These are phyloP conservation scores for Eupelmus urozonus DNA, from an alignment of 2,888 invertebrate species.

Conservation along the genomic window DNA sequence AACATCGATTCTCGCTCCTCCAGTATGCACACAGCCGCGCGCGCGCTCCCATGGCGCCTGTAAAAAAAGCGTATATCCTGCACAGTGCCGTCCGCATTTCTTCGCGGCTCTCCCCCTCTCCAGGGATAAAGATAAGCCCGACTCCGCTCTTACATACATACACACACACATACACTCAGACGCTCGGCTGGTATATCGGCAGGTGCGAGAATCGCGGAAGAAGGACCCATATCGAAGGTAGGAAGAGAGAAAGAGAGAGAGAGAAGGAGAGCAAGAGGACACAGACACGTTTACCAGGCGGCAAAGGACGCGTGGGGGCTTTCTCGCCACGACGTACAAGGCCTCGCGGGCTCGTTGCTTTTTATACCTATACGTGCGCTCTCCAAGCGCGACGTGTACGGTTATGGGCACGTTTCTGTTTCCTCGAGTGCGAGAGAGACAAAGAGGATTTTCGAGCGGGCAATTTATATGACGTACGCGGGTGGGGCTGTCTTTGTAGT, in stretches of 20 bases:
- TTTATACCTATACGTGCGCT: neutral
- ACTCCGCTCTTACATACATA: too few species aligned
- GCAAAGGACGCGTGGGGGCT: neutral
- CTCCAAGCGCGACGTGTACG: neutral
- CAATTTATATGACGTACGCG: neutral
- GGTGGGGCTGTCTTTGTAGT: too few species aligned
- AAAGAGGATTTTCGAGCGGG: neutral
- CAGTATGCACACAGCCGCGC: too few species aligned
- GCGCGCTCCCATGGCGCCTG: too few species aligned
- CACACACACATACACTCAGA: neutral
- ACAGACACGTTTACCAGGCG: neutral
- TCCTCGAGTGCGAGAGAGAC: too few species aligned
- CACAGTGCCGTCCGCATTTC: too few species aligned
- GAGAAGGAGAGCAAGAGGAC: neutral
- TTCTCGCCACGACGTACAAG: neutral
- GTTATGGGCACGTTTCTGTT: neutral
- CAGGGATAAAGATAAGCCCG: too few species aligned
- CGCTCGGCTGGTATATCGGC: neutral
- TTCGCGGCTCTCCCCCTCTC: too few species aligned
- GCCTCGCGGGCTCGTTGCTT: neutral
- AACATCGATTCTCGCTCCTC: too few species aligned
- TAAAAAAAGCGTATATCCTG: too few species aligned
- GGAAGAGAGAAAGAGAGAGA: neutral
- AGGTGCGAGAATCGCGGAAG: constrained; percentile 30
- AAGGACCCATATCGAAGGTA: neutral